Evolutionary conservation across 2,113 vertebrate genomes (phyloP).

Genomic region (Leiothrix lutea): DNA sequence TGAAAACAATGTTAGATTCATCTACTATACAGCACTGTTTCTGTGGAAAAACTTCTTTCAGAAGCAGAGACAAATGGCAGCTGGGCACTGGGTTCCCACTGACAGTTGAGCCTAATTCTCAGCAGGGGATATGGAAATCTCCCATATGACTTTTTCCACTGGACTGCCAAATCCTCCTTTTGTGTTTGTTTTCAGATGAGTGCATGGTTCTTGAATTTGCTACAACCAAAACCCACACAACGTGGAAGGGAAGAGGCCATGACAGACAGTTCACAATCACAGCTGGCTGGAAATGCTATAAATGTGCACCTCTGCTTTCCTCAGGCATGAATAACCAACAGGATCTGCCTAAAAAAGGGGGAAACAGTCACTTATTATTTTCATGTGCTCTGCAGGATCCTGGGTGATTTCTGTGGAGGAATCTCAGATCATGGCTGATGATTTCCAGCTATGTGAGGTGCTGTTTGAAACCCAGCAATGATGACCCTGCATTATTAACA

Average conservation of each 20-base stretch:
- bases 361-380: neutral
- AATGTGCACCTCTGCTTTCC: neutral
- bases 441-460: neutral
- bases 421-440: neutral
- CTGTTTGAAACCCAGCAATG: neutral
- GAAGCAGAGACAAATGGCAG: neutral
- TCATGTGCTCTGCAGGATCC: neutral
- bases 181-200: neutral
- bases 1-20: neutral
- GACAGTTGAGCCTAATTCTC: neutral
- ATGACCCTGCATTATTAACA: neutral
- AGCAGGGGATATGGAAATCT: neutral
- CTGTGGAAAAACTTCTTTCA: neutral
- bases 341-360: neutral
- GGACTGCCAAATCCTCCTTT: neutral
- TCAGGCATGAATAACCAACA: neutral
- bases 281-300: neutral
- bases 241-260: neutral
- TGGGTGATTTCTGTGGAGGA: neutral
- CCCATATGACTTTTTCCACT: neutral
- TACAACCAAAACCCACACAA: neutral
- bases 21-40: neutral
- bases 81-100: neutral
- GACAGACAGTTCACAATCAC: neutral
- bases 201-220: rapidly evolving